These are phyloP conservation scores for Vanacampus margaritifer DNA, from an alignment of 2,113 vertebrate species.

Conservation along the genomic window DNA sequence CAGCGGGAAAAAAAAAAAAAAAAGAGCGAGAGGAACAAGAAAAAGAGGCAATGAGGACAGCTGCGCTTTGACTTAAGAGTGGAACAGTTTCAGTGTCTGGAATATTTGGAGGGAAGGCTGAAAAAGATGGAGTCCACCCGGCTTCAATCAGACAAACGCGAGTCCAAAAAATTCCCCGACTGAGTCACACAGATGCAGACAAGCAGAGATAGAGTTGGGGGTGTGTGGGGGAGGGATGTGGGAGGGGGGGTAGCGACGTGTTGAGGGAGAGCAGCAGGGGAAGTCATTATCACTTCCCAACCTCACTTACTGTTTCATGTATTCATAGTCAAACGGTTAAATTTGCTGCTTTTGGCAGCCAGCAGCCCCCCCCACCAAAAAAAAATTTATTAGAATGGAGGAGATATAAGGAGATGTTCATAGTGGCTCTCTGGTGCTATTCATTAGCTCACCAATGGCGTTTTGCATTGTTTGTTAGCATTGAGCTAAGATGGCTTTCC, in stretches of 20 bases:
- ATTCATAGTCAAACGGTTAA: constrained; percentile 67
- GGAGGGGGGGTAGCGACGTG: neutral
- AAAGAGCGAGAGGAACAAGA: neutral
- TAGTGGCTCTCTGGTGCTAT: too few relatives aligned
- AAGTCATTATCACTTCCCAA: constrained; percentile 71
- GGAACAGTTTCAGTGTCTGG: constrained; percentile 15
- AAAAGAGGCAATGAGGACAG: neutral
- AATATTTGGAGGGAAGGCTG: constrained; percentile 33
- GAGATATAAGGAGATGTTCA: constrained; percentile 62
- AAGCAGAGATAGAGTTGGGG: constrained; percentile 40
- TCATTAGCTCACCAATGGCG: too few relatives aligned
- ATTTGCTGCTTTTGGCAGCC: constrained; percentile 65
- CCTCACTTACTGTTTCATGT: constrained; percentile 65
- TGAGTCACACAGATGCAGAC: constrained; percentile 58
- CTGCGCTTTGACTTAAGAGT: constrained; percentile 32
- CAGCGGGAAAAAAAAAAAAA: neutral
- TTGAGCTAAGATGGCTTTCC: too few relatives aligned
- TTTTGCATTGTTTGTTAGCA: too few relatives aligned
- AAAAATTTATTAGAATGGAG: constrained; percentile 66
- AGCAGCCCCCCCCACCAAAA: constrained; percentile 53
- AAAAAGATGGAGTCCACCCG: constrained; percentile 44
- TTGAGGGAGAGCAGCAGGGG: constrained; percentile 58
- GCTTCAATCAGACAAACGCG: constrained; percentile 57
- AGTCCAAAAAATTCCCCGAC: constrained; percentile 58
- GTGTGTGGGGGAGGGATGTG: too few relatives aligned